Conservation (phyloP, 1,140 invertebrate genomes). For the Drosophila persimilis region DNA sequence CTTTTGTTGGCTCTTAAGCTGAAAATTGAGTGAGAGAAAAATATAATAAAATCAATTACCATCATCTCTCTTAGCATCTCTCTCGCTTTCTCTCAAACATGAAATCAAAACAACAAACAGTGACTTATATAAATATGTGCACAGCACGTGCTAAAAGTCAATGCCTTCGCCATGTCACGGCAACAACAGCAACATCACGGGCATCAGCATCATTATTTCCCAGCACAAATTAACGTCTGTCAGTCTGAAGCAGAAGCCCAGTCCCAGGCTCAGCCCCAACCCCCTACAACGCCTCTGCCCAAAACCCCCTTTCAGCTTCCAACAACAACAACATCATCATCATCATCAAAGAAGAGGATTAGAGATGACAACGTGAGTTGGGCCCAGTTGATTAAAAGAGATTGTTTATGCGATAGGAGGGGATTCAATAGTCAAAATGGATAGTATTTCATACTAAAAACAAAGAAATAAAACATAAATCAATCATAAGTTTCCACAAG, state of each 20-base stretch:
- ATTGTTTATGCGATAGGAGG: too few relatives aligned
- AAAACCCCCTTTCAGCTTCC: slow-evolving; percentile 9
- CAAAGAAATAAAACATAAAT: too few relatives aligned
- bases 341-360: background rate
- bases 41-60: slow-evolving; percentile 31
- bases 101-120: slow-evolving; percentile 66
- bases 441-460: too few relatives aligned
- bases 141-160: slow-evolving; percentile 67
- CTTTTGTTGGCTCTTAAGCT: slow-evolving; percentile 44
- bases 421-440: too few relatives aligned
- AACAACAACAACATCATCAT: background rate
- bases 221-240: slow-evolving; percentile 56
- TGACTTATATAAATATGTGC: slow-evolving; percentile 52
- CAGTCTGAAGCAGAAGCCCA: slow-evolving; percentile 28
- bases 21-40: background rate
- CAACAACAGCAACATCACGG: slow-evolving; percentile 14
- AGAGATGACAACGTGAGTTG: slow-evolving; percentile 35
- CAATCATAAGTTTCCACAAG: too few relatives aligned
- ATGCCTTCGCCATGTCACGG: slow-evolving; percentile 40
- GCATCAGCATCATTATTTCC: slow-evolving; percentile 30
- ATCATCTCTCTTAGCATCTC: background rate
- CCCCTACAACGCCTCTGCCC: slow-evolving; percentile 1
- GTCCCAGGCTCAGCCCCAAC: background rate
- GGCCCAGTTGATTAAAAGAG: too few relatives aligned
- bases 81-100: slow-evolving; percentile 23